phyloP scores from a whole-genome alignment of 2,888 invertebrate genomes.

The Tryphoninae sp. region DNA sequence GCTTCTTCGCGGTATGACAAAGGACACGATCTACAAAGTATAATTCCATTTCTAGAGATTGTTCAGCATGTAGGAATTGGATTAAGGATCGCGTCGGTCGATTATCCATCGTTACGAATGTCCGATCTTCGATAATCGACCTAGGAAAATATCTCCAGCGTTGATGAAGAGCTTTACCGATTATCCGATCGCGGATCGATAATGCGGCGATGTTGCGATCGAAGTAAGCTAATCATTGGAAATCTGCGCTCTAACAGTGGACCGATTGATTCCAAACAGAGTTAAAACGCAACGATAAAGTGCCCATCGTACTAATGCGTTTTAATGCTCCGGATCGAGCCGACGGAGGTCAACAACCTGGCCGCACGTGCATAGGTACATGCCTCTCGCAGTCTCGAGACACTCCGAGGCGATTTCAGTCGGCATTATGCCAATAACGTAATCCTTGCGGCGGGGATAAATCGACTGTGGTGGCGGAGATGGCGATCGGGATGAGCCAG shows the following conservation, averaged over 20 bases:
- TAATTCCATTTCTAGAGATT: constrained; percentile 68
- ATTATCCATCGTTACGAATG: constrained; percentile 36
- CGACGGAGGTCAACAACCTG: neutral
- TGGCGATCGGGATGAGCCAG: constrained; percentile 57
- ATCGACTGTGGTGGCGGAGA: constrained; percentile 45
- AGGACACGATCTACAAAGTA: constrained; percentile 59
- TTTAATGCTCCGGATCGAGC: neutral
- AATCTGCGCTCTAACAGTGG: neutral
- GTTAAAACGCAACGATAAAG: neutral
- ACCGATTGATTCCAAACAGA: neutral
- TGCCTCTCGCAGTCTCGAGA: constrained; percentile 21
- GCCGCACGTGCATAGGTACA: neutral
- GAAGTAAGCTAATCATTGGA: neutral
- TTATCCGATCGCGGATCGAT: neutral
- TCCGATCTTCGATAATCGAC: neutral
- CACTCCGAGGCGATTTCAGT: constrained; percentile 22
- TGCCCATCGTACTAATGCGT: neutral
- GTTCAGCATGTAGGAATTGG: constrained; percentile 15
- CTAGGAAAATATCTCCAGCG: neutral
- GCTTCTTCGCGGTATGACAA: constrained; percentile 57
- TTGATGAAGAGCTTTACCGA: neutral
- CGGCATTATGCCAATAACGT: constrained; percentile 68
- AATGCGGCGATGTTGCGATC: neutral
- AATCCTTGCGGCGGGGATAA: constrained; percentile 65
- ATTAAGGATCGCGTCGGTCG: neutral